Conservation (phyloP, 2,113 vertebrate genomes). For the Vicugna pacos region DNA sequence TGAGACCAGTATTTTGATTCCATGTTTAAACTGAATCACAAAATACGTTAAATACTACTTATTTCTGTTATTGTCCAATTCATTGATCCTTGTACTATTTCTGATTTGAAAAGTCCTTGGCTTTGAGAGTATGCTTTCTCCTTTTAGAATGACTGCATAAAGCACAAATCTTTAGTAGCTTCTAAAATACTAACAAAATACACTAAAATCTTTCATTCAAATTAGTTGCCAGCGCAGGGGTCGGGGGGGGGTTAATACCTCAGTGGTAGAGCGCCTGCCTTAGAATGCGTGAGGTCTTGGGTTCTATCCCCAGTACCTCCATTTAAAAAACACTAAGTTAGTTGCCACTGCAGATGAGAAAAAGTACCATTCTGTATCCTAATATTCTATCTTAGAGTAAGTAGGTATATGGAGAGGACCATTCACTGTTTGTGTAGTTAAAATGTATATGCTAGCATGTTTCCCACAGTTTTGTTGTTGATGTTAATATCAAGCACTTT, state of each 20-base stretch:
- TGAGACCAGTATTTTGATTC: neutral
- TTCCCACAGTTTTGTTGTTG: neutral
- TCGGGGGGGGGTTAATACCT: too few relatives aligned
- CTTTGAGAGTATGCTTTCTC: neutral
- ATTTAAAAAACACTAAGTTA: neutral
- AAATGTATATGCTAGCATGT: neutral
- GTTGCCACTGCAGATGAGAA: neutral
- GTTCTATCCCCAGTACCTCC: too few relatives aligned
- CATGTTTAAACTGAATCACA: neutral
- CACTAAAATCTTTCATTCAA: neutral
- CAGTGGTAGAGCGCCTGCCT: too few relatives aligned
- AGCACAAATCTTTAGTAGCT: neutral
- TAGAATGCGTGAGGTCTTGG: too few relatives aligned
- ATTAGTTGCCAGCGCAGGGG: neutral
- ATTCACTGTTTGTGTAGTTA: neutral
- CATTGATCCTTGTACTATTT: neutral
- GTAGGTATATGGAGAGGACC: neutral
- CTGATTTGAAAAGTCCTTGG: neutral
- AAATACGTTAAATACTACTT: neutral
- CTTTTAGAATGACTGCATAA: neutral
- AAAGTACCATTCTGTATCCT: neutral
- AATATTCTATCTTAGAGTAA: neutral
- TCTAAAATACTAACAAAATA: neutral
- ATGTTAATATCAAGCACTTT: neutral
- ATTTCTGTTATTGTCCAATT: neutral